A percentile compares a stretch with the other conserved stretches of the same genome.
These are phyloP conservation scores for Scaptodrosophila lebanonensis DNA, from an alignment of 1,140 invertebrate genomes.

Conservation along the genomic window DNA sequence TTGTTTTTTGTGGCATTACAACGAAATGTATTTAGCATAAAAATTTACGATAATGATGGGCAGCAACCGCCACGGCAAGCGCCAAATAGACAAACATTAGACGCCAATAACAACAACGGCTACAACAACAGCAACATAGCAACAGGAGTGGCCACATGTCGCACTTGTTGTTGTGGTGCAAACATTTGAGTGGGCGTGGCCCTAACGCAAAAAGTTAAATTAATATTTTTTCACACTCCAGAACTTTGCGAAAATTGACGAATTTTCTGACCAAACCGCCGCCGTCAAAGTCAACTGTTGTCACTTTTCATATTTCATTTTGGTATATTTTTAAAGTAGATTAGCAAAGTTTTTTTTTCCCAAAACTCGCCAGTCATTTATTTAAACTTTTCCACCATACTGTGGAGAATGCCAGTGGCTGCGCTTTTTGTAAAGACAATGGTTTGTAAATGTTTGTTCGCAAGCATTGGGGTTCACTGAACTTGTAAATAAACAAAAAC, in stretches of 20 bases:
- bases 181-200: no score
- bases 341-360: conserved; percentile 60
- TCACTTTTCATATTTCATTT: conserved; percentile 28
- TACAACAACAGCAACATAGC: conserved; percentile 10
- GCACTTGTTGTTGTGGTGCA: conserved; percentile 34
- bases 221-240: conserved; percentile 52
- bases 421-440: no score
- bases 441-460: no score
- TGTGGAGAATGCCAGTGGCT: no score
- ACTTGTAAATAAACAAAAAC: no score
- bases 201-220: conserved; percentile 67
- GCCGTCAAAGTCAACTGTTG: conserved; percentile 58
- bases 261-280: conserved; percentile 57
- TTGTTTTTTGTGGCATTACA: conserved; percentile 44
- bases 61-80: conserved; percentile 16
- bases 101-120: not conserved
- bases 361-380: conserved; percentile 60
- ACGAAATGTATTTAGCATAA: conserved; percentile 76
- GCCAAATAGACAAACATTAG: conserved; percentile 47
- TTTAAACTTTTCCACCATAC: conserved; percentile 52
- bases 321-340: conserved; percentile 40
- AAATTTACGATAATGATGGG: conserved; percentile 76
- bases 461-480: no score
- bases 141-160: conserved; percentile 13
- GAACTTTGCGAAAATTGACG: conserved; percentile 46